phyloP scores from a whole-genome alignment of 2,797 vertebrate species.

The Dryobates pubescens region DNA sequence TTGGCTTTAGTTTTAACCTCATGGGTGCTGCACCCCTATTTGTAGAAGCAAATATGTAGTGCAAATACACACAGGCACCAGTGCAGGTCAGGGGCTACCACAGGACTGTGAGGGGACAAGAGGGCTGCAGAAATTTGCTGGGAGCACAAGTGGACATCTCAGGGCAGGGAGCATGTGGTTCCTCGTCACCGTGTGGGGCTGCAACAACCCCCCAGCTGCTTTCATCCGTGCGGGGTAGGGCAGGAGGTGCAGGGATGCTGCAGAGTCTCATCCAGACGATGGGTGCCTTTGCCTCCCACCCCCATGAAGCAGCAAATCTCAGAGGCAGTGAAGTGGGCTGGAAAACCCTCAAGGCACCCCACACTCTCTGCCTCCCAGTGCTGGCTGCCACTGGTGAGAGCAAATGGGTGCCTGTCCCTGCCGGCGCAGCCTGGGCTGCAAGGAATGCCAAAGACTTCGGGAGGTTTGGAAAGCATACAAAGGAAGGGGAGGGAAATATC shows the following conservation, averaged over 20 bases:
- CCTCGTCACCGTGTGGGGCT: neutral
- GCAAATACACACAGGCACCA: no score
- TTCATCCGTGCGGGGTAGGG: accelerated
- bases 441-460: neutral
- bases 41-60: neutral
- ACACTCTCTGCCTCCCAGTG: accelerated
- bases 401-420: neutral
- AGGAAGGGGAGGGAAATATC: slow-evolving; percentile 15
- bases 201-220: neutral
- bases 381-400: neutral
- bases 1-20: neutral
- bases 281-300: neutral
- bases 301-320: neutral
- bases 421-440: accelerated
- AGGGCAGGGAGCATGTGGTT: neutral
- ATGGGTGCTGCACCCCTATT: neutral
- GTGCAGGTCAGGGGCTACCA: no score
- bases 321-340: neutral
- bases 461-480: slow-evolving; percentile 55
- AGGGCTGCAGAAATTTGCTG: neutral
- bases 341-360: neutral
- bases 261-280: accelerated
- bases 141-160: accelerated
- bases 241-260: neutral
- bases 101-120: neutral